These are phyloP conservation scores for Mylabris sibirica DNA, from an alignment of 2,888 invertebrate species.

Conservation along the genomic window DNA sequence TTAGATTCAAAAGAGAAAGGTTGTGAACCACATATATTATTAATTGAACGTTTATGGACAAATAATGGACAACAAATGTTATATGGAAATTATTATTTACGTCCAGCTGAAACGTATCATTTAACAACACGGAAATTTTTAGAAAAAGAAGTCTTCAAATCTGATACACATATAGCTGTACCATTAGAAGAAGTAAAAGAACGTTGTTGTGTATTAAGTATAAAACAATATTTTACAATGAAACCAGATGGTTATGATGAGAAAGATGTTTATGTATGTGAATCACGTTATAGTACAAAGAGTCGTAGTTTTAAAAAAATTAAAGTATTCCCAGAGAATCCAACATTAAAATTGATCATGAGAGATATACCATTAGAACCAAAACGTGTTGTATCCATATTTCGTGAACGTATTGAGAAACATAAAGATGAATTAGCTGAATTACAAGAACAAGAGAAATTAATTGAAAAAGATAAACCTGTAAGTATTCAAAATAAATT, in stretches of 20 bases:
- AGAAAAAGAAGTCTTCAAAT: constrained; percentile 96
- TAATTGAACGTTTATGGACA: constrained; percentile 80
- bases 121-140: constrained; percentile 93
- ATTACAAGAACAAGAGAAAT: constrained; percentile 81
- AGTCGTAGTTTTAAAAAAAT: constrained; percentile 93
- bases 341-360: constrained; percentile 69
- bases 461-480: constrained; percentile 85
- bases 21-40: constrained; percentile 74
- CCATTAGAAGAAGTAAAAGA: constrained; percentile 87
- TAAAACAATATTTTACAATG: constrained; percentile 92
- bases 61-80: constrained; percentile 84
- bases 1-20: constrained; percentile 73
- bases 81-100: constrained; percentile 88
- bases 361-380: constrained; percentile 82
- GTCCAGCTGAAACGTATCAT: constrained; percentile 97
- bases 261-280: constrained; percentile 96
- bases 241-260: constrained; percentile 85
- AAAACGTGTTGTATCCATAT: constrained; percentile 89
- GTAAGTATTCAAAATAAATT: constrained; percentile 64
- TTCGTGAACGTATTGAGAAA: constrained; percentile 88
- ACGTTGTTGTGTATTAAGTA: constrained; percentile 91
- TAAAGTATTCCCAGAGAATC: constrained; percentile 77
- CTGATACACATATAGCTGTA: constrained; percentile 84
- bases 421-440: constrained; percentile 89
- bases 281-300: constrained; percentile 89